Evolutionary conservation across 1,140 invertebrate species (phyloP), one percentile per base, ranked within the genome.

Genomic region (Babylonia areolata): DNA sequence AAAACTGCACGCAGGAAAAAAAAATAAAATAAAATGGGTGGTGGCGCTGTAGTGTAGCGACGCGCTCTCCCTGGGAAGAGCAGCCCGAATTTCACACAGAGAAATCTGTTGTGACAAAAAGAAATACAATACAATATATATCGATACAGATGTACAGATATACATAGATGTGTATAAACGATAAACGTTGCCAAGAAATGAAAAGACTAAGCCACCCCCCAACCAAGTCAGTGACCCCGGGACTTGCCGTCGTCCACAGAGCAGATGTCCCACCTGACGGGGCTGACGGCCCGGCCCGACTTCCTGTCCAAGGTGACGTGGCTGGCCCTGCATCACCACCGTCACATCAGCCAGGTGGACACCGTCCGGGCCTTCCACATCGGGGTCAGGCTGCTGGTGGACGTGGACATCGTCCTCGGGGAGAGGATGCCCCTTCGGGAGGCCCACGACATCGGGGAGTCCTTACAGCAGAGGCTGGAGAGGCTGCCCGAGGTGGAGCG

Each of bases 351-450:
- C 39, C 88, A 89, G 46, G 93, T 95, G 31, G 95, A 95, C 90
- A 95, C 95, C 1, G 93, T 95, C 15, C 90, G 94, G 39, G 95
- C 95, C 17, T 95, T 95, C 85, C 94, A 95, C 88, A 95, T 95
- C 86, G 95, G 95, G 17, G 91, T 88, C 37, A 93, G 94, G 78
- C 94, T 94, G 79, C 89, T 94, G 9, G 94, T 94, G 33, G 94
- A 94, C 84, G 93, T 94, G 2, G 93, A 94, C 87, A 94, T 94
- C 82, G 93, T 94, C 6, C 88, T 94, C 3, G 91, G 92, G 0
- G 92, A 94, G 82, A 88, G 93, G 28, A 94, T 95, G 94, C 87
- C 87, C 3, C 77, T 95, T 69, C 92, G 91, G 75, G 92, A 94
- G 80, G 92, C 95, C 0, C 95, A 95, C 82, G 93, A 95, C 86